These are phyloP conservation scores for Ophraella communa DNA, from an alignment of 2,888 invertebrate species.

Conservation along the genomic window DNA sequence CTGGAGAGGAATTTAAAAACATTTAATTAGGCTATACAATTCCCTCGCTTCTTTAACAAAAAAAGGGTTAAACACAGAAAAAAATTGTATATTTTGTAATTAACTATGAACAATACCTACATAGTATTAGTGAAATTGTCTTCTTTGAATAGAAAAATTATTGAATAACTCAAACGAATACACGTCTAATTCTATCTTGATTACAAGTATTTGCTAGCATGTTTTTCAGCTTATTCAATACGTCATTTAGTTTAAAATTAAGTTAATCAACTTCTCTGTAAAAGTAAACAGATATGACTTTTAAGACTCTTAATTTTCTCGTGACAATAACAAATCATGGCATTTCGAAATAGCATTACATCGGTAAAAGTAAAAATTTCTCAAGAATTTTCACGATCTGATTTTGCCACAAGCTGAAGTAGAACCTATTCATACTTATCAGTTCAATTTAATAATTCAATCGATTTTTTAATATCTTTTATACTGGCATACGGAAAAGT, in stretches of 20 bases:
- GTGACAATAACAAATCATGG: constrained; percentile 13
- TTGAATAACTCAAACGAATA: neutral
- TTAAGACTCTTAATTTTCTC: constrained; percentile 8
- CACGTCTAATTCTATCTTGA: neutral
- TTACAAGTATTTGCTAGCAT: neutral
- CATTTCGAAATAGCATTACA: neutral
- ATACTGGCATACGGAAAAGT: too few species aligned
- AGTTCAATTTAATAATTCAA: too few species aligned
- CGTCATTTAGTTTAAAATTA: constrained; percentile 14
- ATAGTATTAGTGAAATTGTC: too few species aligned
- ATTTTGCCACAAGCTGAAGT: neutral
- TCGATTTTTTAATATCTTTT: too few species aligned
- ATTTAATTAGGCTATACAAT: too few species aligned
- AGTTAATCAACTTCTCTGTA: constrained; percentile 7
- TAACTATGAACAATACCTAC: too few species aligned
- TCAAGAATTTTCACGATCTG: neutral
- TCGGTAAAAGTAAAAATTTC: neutral
- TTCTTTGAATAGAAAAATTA: neutral
- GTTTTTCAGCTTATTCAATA: neutral
- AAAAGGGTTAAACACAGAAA: too few species aligned
- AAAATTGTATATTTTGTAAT: neutral
- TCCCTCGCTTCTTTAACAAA: too few species aligned
- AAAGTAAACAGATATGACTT: constrained; percentile 7
- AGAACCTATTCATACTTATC: neutral
- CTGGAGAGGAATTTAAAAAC: too few species aligned